Conservation (phyloP, 2,797 vertebrate species). For the Oreortyx pictus region DNA sequence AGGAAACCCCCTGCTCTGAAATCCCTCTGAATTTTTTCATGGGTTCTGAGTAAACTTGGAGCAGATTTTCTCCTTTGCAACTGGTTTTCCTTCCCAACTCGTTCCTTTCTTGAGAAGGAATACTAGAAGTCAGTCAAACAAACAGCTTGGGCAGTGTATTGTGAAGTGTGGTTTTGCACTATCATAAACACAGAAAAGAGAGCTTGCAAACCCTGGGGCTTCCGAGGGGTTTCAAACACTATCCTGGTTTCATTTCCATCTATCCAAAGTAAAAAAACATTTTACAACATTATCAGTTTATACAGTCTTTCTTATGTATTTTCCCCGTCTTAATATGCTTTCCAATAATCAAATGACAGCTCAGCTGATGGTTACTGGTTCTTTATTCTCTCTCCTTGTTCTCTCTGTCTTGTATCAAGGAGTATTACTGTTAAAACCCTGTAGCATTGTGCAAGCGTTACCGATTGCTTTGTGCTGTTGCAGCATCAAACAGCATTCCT, state of each 20-base stretch:
- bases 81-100: not conserved
- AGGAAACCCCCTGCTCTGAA: not conserved
- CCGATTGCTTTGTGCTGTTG: rapidly evolving
- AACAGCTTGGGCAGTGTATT: not conserved
- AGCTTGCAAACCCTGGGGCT: rapidly evolving
- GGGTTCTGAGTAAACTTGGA: not conserved
- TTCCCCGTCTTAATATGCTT: not conserved
- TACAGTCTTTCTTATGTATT: not conserved
- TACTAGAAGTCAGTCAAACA: not conserved
- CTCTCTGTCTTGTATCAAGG: not conserved
- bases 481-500: rapidly evolving
- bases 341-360: not conserved
- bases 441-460: not conserved
- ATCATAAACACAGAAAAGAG: not conserved
- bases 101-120: no score
- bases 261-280: not conserved
- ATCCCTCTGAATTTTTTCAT: not conserved
- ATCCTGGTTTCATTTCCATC: not conserved
- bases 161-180: not conserved
- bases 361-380: not conserved
- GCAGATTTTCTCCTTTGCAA: not conserved
- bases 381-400: not conserved
- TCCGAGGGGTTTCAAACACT: not conserved
- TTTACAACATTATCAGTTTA: not conserved
- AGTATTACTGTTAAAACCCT: not conserved